Percentiles rank a stretch among this genome's conserved stretches.
These are phyloP conservation scores for Drosophila azteca DNA, from an alignment of 1,140 invertebrate species.

Conservation along the genomic window DNA sequence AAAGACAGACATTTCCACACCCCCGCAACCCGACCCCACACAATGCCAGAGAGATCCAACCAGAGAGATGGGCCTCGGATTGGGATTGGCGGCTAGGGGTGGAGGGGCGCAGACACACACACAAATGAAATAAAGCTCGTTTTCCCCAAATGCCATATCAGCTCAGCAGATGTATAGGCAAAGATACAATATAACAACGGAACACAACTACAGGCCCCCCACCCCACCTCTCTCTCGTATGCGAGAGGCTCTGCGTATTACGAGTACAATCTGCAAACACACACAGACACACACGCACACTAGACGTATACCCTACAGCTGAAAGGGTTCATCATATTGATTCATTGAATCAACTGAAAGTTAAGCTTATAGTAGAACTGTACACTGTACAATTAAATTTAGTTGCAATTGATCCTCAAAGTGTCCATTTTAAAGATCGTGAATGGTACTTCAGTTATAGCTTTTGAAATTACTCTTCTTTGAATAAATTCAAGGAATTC, in stretches of 20 bases:
- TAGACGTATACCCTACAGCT: too few relatives aligned
- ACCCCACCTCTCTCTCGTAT: background rate
- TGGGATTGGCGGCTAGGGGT: background rate
- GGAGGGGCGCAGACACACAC: background rate
- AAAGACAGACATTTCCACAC: slow-evolving; percentile 58
- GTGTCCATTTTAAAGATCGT: too few relatives aligned
- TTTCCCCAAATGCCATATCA: slow-evolving; percentile 78
- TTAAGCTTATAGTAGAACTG: too few relatives aligned
- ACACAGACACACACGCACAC: background rate
- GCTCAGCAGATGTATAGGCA: slow-evolving; percentile 71
- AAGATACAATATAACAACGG: slow-evolving; percentile 67
- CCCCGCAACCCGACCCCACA: slow-evolving; percentile 7
- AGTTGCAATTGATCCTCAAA: too few relatives aligned
- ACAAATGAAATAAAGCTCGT: slow-evolving; percentile 73
- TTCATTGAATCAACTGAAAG: too few relatives aligned
- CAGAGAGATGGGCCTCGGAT: slow-evolving; percentile 3
- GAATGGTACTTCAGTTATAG: too few relatives aligned
- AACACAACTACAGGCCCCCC: slow-evolving; percentile 2
- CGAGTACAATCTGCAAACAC: slow-evolving; percentile 23
- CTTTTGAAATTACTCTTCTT: too few relatives aligned
- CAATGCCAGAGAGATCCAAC: slow-evolving; percentile 13
- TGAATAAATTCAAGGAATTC: too few relatives aligned
- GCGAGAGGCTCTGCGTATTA: slow-evolving; percentile 16
- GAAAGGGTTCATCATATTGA: too few relatives aligned
- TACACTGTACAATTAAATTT: too few relatives aligned